Percentiles rank a stretch among this genome's conserved stretches.
Conservation (phyloP, 2,113 vertebrate genomes). For the Tragulus kanchil region DNA sequence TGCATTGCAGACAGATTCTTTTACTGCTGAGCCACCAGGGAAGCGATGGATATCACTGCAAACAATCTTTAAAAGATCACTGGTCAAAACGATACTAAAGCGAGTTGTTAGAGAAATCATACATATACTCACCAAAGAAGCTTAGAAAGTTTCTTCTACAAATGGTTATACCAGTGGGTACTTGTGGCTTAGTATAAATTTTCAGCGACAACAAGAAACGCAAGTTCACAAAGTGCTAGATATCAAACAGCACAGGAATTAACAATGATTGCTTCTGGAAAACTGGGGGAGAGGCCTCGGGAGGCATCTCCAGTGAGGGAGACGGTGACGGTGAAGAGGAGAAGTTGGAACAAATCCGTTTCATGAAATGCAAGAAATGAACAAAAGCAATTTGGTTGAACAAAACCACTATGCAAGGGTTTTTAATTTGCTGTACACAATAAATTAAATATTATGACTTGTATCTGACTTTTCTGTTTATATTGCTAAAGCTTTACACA, state of each 20-base stretch:
- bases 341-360: not conserved
- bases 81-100: not conserved
- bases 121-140: not conserved
- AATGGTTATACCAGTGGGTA: too few species aligned
- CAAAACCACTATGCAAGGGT: too few species aligned
- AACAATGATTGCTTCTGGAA: not conserved
- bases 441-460: not conserved
- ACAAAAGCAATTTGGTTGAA: too few species aligned
- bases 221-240: not conserved
- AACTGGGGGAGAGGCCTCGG: not conserved
- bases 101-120: not conserved
- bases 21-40: not conserved
- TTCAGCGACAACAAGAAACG: not conserved
- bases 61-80: not conserved
- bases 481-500: conserved; percentile 39
- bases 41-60: not conserved
- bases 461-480: not conserved
- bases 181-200: not conserved
- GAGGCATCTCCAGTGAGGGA: too few species aligned
- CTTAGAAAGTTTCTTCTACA: not conserved
- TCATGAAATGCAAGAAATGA: not conserved
- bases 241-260: not conserved
- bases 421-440: not conserved
- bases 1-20: not conserved
- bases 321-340: not conserved